A percentile compares a stretch with the other conserved stretches of the same genome.
phyloP scores from a whole-genome alignment of 2,888 invertebrate genomes.

The Maniola hyperantus region DNA sequence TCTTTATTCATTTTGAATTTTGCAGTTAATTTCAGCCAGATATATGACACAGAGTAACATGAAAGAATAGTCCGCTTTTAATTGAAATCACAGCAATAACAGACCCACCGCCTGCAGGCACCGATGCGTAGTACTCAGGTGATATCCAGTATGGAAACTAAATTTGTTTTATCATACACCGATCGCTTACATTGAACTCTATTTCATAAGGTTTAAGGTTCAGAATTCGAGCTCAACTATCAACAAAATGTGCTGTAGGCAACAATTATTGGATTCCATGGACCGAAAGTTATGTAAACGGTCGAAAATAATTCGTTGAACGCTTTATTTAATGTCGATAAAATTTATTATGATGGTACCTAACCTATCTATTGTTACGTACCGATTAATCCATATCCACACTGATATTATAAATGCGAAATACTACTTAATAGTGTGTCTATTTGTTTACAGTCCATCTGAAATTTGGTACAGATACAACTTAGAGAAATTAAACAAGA shows the following conservation, averaged over 20 bases:
- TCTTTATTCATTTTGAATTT: too few relatives aligned
- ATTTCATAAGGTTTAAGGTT: neutral
- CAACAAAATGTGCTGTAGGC: slow-evolving; percentile 14
- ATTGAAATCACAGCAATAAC: slow-evolving; percentile 32
- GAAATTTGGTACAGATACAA: too few relatives aligned
- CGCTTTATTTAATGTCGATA: slow-evolving; percentile 17
- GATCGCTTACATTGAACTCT: neutral
- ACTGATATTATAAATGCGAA: too few relatives aligned
- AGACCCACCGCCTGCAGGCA: slow-evolving; percentile 24
- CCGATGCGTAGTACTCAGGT: slow-evolving; percentile 25
- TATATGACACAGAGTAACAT: neutral
- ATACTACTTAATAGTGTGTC: too few relatives aligned
- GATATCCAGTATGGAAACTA: slow-evolving; percentile 28
- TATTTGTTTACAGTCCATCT: too few relatives aligned
- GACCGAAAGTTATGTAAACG: slow-evolving; percentile 26
- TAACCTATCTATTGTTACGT: neutral
- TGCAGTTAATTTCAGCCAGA: neutral
- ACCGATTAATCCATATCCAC: neutral
- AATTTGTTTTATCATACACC: slow-evolving; percentile 24
- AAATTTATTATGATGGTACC: slow-evolving; percentile 18
- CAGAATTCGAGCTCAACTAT: neutral
- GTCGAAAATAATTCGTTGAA: slow-evolving; percentile 27
- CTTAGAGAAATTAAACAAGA: too few relatives aligned
- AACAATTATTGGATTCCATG: slow-evolving; percentile 26
- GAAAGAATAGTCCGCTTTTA: slow-evolving; percentile 24